Conservation (phyloP, 2,888 invertebrate genomes). For the Metellina segmentata region DNA sequence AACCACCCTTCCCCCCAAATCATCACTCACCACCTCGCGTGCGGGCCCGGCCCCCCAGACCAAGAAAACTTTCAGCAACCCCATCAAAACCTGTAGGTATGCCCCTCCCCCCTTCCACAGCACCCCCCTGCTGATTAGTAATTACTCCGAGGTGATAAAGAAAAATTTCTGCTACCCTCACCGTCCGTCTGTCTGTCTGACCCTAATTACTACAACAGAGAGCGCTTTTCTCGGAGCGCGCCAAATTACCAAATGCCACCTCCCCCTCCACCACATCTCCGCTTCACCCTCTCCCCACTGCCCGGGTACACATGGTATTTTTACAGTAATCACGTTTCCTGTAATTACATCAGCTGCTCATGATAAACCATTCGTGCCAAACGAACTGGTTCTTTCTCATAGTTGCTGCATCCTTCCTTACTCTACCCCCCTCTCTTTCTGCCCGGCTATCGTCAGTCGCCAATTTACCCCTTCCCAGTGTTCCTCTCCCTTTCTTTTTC, state of each 20-base stretch:
- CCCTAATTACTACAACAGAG: slow-evolving; percentile 71
- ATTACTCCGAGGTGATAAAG: slow-evolving; percentile 68
- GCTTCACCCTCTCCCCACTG: not conserved
- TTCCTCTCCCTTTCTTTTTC: not conserved
- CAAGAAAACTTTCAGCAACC: not conserved
- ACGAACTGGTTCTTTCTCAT: slow-evolving; percentile 65
- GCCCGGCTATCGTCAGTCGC: slow-evolving; percentile 40
- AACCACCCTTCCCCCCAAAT: slow-evolving; percentile 29
- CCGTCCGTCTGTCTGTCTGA: slow-evolving; percentile 64
- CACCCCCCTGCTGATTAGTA: slow-evolving; percentile 64
- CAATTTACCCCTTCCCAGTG: slow-evolving; percentile 51
- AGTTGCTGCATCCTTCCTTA: slow-evolving; percentile 15
- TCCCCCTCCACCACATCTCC: not conserved
- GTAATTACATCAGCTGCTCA: slow-evolving; percentile 75
- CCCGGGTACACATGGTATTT: slow-evolving; percentile 60
- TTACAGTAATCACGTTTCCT: slow-evolving; percentile 74
- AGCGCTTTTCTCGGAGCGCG: slow-evolving; percentile 54
- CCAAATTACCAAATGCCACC: slow-evolving; percentile 61
- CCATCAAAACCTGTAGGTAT: slow-evolving; percentile 36
- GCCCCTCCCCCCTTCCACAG: slow-evolving; percentile 14
- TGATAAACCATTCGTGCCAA: slow-evolving; percentile 74
- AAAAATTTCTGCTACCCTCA: slow-evolving; percentile 8
- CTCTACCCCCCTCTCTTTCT: not conserved
- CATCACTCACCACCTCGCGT: slow-evolving; percentile 55
- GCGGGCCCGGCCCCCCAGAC: not conserved